These are phyloP conservation scores for Uloborus diversus DNA, from an alignment of 1,140 invertebrate genomes.

Conservation along the genomic window DNA sequence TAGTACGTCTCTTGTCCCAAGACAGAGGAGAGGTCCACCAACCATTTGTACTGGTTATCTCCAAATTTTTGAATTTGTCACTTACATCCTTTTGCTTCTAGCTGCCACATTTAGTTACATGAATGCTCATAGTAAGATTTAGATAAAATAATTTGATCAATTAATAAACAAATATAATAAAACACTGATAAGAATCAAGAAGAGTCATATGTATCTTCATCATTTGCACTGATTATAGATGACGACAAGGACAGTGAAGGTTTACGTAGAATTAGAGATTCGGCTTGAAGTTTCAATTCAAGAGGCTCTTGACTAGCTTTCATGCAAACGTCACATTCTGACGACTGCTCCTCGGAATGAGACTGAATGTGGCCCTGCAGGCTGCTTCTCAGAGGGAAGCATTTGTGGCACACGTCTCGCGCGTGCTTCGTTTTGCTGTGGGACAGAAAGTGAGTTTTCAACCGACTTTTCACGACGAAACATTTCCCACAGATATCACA, in stretches of 20 bases:
- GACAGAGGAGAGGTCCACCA: no score
- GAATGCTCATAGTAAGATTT: no score
- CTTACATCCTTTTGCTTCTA: no score
- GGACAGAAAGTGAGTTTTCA: constrained; percentile 40
- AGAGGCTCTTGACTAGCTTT: constrained; percentile 66
- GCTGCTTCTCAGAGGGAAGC: constrained; percentile 65
- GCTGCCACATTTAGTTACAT: no score
- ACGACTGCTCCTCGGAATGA: constrained; percentile 64
- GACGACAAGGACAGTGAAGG: neutral
- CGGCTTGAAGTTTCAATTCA: constrained; percentile 60
- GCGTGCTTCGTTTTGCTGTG: constrained; percentile 67
- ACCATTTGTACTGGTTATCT: no score
- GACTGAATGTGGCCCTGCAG: constrained; percentile 65
- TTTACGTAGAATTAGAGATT: neutral
- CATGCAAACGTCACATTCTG: constrained; percentile 66
- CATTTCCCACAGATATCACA: constrained; percentile 54
- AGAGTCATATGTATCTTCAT: neutral
- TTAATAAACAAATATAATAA: no score
- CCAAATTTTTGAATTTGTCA: no score
- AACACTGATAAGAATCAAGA: no score
- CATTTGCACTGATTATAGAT: neutral
- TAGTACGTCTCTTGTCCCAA: no score
- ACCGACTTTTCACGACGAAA: constrained; percentile 39
- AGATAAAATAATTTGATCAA: no score
- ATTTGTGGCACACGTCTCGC: constrained; percentile 64